Conservation (phyloP, 2,113 vertebrate genomes). For the Scytalopus superciliaris region DNA sequence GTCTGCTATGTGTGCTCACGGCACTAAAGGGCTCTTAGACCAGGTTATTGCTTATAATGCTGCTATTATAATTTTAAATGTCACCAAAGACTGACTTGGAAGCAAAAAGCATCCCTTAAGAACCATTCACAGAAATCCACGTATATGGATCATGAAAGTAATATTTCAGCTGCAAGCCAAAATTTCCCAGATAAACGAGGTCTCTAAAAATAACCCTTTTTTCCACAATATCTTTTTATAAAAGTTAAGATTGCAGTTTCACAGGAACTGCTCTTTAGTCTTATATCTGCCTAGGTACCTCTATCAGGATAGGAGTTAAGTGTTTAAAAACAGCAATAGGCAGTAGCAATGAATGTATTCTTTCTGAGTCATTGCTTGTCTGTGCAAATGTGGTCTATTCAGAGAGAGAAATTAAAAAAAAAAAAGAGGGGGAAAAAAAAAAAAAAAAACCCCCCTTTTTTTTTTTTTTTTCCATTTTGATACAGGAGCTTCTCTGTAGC, state of each 20-base stretch:
- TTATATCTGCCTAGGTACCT: neutral
- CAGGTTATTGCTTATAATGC: neutral
- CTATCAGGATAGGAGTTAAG: neutral
- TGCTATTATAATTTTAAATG: neutral
- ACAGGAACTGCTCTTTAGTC: neutral
- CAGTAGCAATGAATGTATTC: neutral
- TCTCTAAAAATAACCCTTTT: neutral
- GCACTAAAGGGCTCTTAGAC: neutral
- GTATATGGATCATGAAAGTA: neutral
- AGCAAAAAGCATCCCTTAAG: neutral
- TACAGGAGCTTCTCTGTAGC: neutral
- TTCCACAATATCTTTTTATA: neutral
- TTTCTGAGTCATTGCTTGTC: neutral
- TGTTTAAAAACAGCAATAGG: neutral
- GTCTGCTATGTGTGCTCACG: neutral
- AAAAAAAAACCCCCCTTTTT: too few species aligned
- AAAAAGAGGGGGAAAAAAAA: too few species aligned
- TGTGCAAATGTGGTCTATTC: neutral
- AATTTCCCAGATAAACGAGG: neutral
- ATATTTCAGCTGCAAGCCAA: constrained; percentile 1
- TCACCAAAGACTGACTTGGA: neutral
- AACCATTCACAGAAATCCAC: neutral
- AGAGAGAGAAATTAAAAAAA: neutral
- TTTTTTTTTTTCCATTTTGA: too few species aligned
- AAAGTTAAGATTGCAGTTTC: neutral